Percentiles rank a stretch among this genome's conserved stretches.
phyloP scores from a whole-genome alignment of 1,140 invertebrate genomes.

The Drosophila truncata region DNA sequence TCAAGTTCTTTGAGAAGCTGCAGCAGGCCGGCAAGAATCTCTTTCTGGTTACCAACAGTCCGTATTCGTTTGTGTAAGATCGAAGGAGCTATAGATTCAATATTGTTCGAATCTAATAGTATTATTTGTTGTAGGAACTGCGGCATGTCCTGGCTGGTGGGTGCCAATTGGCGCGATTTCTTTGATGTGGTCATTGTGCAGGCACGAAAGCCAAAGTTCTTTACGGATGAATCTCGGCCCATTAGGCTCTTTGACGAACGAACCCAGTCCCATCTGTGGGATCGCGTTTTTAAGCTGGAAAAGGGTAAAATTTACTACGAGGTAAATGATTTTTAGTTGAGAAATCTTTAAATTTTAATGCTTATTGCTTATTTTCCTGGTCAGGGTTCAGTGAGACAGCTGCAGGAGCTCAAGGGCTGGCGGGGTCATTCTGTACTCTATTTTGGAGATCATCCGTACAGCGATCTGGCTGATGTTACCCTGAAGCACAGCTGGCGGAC shows the following conservation, averaged over 20 bases:
- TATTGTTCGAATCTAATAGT: too few relatives aligned
- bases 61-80: conserved; percentile 98
- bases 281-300: conserved; percentile 93
- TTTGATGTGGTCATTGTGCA: conserved; percentile 98
- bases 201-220: conserved; percentile 98
- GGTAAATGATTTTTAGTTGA: conserved; percentile 86
- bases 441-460: conserved; percentile 99
- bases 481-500: conserved; percentile 98
- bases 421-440: conserved; percentile 96
- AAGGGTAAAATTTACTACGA: conserved; percentile 97
- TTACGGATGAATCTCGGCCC: conserved; percentile 95
- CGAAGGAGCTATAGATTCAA: too few relatives aligned
- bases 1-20: conserved; percentile 92
- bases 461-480: conserved; percentile 98
- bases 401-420: conserved; percentile 97
- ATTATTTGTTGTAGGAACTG: conserved; percentile 89
- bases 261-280: conserved; percentile 94
- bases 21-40: conserved; percentile 93
- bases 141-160: conserved; percentile 96
- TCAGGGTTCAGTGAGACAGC: conserved; percentile 95
- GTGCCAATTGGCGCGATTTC: conserved; percentile 94
- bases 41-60: conserved; percentile 98
- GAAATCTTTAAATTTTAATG: neutral
- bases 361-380: too few relatives aligned
- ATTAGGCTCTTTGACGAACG: conserved; percentile 95